phyloP scores from a whole-genome alignment of 2,113 vertebrate species.

The Macquaria ambigua region DNA sequence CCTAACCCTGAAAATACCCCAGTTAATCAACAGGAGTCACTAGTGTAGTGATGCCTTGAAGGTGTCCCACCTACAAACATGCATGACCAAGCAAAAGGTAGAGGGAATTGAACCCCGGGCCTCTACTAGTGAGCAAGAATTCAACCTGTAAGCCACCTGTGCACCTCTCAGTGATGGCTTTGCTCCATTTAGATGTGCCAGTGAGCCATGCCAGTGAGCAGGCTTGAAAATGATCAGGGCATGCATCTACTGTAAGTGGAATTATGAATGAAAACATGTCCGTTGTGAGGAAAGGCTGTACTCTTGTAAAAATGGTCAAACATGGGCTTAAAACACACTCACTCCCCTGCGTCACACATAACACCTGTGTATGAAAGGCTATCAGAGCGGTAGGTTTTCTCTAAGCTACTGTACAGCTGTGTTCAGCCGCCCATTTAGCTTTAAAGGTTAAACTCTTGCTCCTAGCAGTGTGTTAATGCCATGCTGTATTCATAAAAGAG shows the following conservation, averaged over 20 bases:
- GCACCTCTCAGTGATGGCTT: constrained; percentile 33
- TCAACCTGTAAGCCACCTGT: constrained; percentile 53
- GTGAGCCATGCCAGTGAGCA: constrained; percentile 22
- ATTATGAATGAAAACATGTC: constrained; percentile 13
- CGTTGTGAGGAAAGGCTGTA: neutral
- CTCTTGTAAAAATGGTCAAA: neutral
- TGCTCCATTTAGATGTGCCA: constrained; percentile 29
- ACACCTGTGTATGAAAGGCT: neutral
- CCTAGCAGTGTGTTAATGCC: neutral
- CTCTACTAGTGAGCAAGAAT: neutral
- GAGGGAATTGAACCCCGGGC: neutral
- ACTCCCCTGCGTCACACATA: neutral
- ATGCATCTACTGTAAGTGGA: constrained; percentile 18
- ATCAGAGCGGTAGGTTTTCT: neutral
- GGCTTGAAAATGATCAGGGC: constrained; percentile 21
- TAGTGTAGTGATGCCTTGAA: neutral
- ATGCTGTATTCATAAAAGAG: neutral
- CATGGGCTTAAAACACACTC: neutral
- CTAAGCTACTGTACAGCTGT: neutral
- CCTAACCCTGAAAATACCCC: constrained; percentile 10
- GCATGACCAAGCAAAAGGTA: neutral
- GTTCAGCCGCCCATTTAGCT: constrained; percentile 1
- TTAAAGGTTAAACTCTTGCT: neutral
- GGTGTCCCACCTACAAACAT: constrained; percentile 3
- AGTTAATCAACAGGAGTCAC: constrained; percentile 34